Evolutionary conservation across 2,888 invertebrate species (phyloP), one percentile per base, ranked within the genome.

Genomic region (Rhyacophila evoluta): DNA sequence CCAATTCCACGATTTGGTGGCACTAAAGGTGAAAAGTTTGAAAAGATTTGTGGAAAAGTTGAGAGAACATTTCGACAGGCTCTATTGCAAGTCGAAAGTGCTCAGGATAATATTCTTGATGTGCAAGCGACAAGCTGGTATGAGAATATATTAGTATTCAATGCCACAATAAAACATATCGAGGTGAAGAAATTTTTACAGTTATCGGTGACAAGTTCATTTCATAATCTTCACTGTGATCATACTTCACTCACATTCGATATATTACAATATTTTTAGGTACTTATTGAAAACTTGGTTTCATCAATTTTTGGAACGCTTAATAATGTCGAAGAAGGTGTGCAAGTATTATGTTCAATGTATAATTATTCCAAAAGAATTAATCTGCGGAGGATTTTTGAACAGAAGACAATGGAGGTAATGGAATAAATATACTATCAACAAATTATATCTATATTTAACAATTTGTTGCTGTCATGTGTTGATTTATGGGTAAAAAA

Each of bases 91-190:
- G 90, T 97, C 67, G 88, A 91, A 82, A 85, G 86, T 5, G 93
- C 93, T 0, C 91, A 92, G 37, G 85, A 89, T 19, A 91, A 91
- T 28, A 94, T 97, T 80, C 87, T 96, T n/a, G 92, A 95, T 83
- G 95, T 97, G 0, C 94, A 95, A 85, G 92, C 92, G 36, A 91
- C 93, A 0, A 92, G 92, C n/a, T 97, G 97, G 97, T 94, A 94
- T 85, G 94, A 95, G 83, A 93, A 93, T 81, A 92, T 94, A 84
- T 86, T 92, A 68, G 87, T 88, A 83, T 94, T 93, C 84, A 89
- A 92, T 76, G 87, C 87, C 1, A 87, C 90, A 74, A 90, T 93
- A 83, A 92, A 92, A 84, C 92, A 92, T 82, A 91, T 93, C 76
- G 93, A 93, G 87, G 91, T 88, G 77, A 80, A 25, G 11, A 11